Base-by-base conservation (phyloP, 2,113 vertebrate species). In the Bos javanicus region DNA sequence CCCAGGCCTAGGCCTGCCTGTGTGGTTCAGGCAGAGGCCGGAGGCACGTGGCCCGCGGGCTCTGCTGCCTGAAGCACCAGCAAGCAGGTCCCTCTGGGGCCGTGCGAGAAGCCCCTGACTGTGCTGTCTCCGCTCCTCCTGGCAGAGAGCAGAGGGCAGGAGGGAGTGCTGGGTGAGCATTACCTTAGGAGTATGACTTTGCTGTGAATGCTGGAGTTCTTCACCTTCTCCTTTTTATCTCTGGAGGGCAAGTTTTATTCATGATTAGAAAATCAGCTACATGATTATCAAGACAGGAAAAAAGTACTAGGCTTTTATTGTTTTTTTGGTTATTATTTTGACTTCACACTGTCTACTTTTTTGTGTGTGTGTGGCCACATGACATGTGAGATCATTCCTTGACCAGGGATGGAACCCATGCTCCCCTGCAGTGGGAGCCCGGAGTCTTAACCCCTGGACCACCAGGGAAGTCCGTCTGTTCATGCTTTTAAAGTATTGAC, bases 21-120 rank as follows among this genome's bases (percentile, higher is more conserved):
- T 48, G 33, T 48, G 52, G 36, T 48, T 76, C 36, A 19, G 78
- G 23, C 28, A 6, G 48, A 21, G 33, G 36, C 48, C 14, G 17
- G 26, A 17, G 59, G 23, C 11, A 0, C 3, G 2, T 2, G 13
- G 23, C n/a, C 14, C 1, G 0, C 39, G 25, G 50, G 64, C 23
- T 56, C n/a, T 21, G 26, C 26, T 57, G 48, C 16, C 23, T 9
- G 59, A 28, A 0, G 30, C 50, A n/a, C 60, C 56, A 25, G 8
- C 8, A 10, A 25, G 8, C 8, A 10, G 74, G 15, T 83, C 11
- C 0, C 6, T 15, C 30, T 43, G 60, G 90, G 88, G 46, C 57
- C 43, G 30, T 6, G 2, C 74, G 39, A 57, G n/a, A 39, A 43
- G 33, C 21, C 23, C 52, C 62, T 7, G 48, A 28, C 16, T 50